These are phyloP conservation scores for Aurelia aurita DNA, from an alignment of 30 jellyfish, hydroid and myxozoan species.

Conservation along the genomic window DNA sequence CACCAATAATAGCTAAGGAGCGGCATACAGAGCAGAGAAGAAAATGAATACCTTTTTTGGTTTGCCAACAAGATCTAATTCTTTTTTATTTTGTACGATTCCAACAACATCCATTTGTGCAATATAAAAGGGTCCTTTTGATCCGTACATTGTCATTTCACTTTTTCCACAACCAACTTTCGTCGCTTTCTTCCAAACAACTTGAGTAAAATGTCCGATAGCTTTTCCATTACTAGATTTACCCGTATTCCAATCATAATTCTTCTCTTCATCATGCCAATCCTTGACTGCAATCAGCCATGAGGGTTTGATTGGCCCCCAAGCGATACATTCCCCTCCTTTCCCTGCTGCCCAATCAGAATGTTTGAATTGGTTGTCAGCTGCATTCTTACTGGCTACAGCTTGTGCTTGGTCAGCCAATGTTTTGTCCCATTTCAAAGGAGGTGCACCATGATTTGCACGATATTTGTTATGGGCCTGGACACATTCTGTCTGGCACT, in stretches of 20 bases:
- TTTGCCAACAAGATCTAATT: slow-evolving; percentile 55
- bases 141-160: slow-evolving; percentile 64
- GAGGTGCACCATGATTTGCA: slow-evolving; percentile 79
- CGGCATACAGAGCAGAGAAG: background rate
- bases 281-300: slow-evolving; percentile 77
- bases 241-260: slow-evolving; percentile 79
- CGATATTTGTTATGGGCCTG: slow-evolving; percentile 78
- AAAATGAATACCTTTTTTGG: slow-evolving; percentile 52
- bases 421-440: slow-evolving; percentile 75
- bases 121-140: slow-evolving; percentile 77
- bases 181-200: slow-evolving; percentile 82
- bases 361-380: slow-evolving; percentile 56
- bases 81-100: slow-evolving; percentile 54
- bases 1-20: background rate
- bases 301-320: slow-evolving; percentile 76
- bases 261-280: slow-evolving; percentile 81
- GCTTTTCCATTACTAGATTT: slow-evolving; percentile 70
- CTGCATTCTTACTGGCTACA: slow-evolving; percentile 69
- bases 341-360: slow-evolving; percentile 83
- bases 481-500: slow-evolving; percentile 77
- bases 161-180: slow-evolving; percentile 75
- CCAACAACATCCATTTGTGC: slow-evolving; percentile 84
- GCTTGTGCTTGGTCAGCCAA: slow-evolving; percentile 83
- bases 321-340: slow-evolving; percentile 84
- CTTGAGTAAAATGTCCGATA: slow-evolving; percentile 75